Percentiles rank a stretch among this genome's conserved stretches.
phyloP scores from a whole-genome alignment of 2,113 vertebrate genomes.

The Anser cygnoides region DNA sequence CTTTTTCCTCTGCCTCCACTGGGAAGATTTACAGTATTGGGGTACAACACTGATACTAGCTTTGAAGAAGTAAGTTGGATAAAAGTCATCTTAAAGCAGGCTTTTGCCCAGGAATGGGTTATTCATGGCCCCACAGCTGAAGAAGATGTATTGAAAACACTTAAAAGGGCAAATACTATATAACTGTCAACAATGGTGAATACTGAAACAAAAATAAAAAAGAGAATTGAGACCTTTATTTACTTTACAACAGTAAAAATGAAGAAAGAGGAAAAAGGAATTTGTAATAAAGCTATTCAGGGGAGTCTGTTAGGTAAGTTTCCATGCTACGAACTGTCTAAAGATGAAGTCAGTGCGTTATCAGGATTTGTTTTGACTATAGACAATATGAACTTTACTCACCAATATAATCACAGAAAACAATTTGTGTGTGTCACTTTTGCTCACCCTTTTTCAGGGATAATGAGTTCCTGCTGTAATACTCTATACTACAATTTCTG shows the following conservation, averaged over 20 bases:
- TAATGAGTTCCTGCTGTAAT: neutral
- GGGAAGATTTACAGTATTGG: neutral
- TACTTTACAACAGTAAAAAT: neutral
- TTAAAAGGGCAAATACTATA: neutral
- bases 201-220: neutral
- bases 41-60: neutral
- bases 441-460: neutral
- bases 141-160: neutral
- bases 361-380: constrained; percentile 30
- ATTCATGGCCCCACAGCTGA: neutral
- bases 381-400: constrained; percentile 19
- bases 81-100: neutral
- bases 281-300: neutral
- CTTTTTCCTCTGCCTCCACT: neutral
- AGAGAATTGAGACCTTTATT: neutral
- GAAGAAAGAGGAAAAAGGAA: neutral
- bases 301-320: neutral
- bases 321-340: neutral
- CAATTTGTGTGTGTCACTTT: neutral
- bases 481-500: neutral
- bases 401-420: neutral
- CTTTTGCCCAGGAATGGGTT: neutral
- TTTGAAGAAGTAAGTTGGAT: neutral
- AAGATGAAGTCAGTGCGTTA: neutral
- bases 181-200: neutral